A percentile compares a stretch with the other conserved stretches of the same genome.
Conservation (phyloP, 2,113 vertebrate genomes). For the Myrmecobius fasciatus region DNA sequence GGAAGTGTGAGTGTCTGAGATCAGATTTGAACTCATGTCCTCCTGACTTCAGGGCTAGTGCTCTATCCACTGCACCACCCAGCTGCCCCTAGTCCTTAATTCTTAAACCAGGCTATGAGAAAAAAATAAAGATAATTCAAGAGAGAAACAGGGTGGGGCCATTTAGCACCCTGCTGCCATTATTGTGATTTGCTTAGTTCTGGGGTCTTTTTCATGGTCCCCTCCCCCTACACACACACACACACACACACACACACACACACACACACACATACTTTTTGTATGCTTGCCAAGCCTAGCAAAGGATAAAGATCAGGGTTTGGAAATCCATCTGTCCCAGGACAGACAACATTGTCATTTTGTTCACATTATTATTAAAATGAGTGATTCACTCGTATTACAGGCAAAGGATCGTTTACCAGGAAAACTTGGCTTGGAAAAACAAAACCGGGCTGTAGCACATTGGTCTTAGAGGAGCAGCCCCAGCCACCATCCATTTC, state of each 20-base stretch:
- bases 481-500: conserved; percentile 57
- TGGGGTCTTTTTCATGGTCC: conserved; percentile 56
- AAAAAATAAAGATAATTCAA: not conserved
- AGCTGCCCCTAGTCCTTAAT: too few species aligned
- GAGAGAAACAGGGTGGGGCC: conserved; percentile 8
- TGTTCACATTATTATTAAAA: conserved; percentile 68
- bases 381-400: conserved; percentile 68
- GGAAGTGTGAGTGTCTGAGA: too few species aligned
- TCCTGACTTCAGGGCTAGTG: too few species aligned
- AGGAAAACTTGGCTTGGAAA: conserved; percentile 70
- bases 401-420: conserved; percentile 52
- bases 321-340: conserved; percentile 48
- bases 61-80: too few species aligned
- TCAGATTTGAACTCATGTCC: too few species aligned
- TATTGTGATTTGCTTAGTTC: conserved; percentile 41
- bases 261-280: conserved; percentile 47
- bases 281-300: conserved; percentile 27
- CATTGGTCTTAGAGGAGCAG: conserved; percentile 37
- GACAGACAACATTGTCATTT: conserved; percentile 32
- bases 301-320: conserved; percentile 54
- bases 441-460: conserved; percentile 8
- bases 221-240: too few species aligned
- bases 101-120: not conserved
- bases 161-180: conserved; percentile 42
- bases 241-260: too few species aligned